These are phyloP conservation scores for Coregonus suidteri DNA, from an alignment of 2,797 vertebrate species.

Conservation along the genomic window DNA sequence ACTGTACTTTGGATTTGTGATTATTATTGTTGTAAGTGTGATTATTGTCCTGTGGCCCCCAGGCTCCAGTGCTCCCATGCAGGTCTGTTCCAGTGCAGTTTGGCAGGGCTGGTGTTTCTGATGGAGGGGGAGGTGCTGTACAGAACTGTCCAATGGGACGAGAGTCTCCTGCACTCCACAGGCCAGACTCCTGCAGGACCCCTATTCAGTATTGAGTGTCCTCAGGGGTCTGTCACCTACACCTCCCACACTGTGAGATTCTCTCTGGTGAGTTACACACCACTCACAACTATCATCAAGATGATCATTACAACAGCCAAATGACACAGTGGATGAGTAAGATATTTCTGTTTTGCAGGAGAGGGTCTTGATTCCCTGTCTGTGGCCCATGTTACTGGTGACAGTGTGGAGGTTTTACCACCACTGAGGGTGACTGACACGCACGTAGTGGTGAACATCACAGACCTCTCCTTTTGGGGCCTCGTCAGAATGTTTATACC, in stretches of 20 bases:
- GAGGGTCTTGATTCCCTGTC: constrained; percentile 2
- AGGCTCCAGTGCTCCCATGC: constrained; percentile 21
- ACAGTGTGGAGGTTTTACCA: constrained; percentile 4
- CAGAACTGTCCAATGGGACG: constrained; percentile 24
- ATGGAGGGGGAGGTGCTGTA: constrained; percentile 32
- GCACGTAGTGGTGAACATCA: constrained; percentile 25
- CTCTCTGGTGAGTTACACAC: constrained; percentile 21
- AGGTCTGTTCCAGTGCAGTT: constrained; percentile 31
- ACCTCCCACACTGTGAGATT: constrained; percentile 38
- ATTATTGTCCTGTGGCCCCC: not conserved
- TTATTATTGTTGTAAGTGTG: not conserved
- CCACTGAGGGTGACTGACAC: constrained; percentile 27
- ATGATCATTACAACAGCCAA: not conserved
- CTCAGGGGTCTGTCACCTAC: not conserved
- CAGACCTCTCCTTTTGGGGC: constrained; percentile 29
- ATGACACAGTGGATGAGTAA: too few relatives aligned
- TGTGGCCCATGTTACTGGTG: constrained; percentile 16
- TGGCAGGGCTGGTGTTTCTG: constrained; percentile 35
- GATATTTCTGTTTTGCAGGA: not conserved
- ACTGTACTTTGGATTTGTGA: not conserved
- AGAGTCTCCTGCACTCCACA: constrained; percentile 8
- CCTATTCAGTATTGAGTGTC: constrained; percentile 28
- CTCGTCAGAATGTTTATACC: constrained; percentile 4
- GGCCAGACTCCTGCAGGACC: constrained; percentile 33
- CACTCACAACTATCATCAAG: not conserved